Conservation (phyloP, 1,140 invertebrate genomes). For the Trichogramma pretiosum region DNA sequence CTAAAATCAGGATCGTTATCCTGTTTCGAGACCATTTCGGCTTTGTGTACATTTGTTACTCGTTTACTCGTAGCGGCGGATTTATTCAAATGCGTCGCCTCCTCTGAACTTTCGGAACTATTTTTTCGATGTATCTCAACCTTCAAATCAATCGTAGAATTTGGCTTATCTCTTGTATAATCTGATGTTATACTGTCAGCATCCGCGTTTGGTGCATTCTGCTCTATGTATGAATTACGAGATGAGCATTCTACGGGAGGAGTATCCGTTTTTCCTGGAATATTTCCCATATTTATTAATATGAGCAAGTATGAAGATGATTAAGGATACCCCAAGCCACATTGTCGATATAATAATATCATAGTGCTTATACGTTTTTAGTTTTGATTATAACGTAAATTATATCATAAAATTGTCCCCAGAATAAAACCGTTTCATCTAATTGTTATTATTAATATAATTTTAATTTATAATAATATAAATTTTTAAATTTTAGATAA, state of each 20-base stretch:
- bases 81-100: slow-evolving; percentile 37
- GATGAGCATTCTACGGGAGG: slow-evolving; percentile 53
- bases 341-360: no score
- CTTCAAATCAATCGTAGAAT: slow-evolving; percentile 65
- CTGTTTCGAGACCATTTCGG: slow-evolving; percentile 31
- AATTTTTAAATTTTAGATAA: no score
- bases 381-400: no score
- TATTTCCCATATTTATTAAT: no score
- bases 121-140: slow-evolving; percentile 87
- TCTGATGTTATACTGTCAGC: slow-evolving; percentile 45
- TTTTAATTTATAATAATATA: no score
- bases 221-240: slow-evolving; percentile 50
- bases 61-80: slow-evolving; percentile 29
- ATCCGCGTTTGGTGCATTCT: slow-evolving; percentile 38
- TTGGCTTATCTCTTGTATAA: slow-evolving; percentile 42
- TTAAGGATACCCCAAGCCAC: no score
- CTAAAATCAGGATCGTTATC: slow-evolving; percentile 28
- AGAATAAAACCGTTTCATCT: no score
- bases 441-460: no score
- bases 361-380: no score
- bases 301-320: no score
- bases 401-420: no score
- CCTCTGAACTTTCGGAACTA: slow-evolving; percentile 74
- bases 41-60: slow-evolving; percentile 35
- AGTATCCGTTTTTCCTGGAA: slow-evolving; percentile 46